Percentiles rank a stretch among this genome's conserved stretches.
These are phyloP conservation scores for Phortica variegata DNA, from an alignment of 1,140 invertebrate genomes.

Conservation along the genomic window DNA sequence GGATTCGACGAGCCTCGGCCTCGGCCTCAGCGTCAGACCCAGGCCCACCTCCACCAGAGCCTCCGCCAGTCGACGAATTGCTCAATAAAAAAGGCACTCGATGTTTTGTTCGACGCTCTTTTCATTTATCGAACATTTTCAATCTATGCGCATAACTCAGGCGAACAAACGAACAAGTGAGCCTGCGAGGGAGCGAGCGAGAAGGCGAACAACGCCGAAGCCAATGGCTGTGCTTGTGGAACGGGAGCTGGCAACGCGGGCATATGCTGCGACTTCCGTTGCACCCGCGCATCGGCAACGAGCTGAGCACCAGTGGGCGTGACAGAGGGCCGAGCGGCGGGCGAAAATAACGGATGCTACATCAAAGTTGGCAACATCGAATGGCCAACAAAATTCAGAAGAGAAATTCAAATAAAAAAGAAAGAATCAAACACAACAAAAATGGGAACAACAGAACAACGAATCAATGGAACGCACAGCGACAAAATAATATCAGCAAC, in stretches of 20 bases:
- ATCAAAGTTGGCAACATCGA: constrained; percentile 45
- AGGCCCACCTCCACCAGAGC: neutral
- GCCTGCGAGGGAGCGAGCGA: too few relatives aligned
- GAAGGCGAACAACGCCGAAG: too few relatives aligned
- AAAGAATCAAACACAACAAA: neutral
- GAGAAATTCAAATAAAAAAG: constrained; percentile 9
- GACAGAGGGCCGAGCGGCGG: neutral
- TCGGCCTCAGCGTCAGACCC: constrained; percentile 1
- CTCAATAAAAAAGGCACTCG: constrained; percentile 10
- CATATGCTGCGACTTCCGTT: constrained; percentile 52
- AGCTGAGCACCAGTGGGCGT: constrained; percentile 21
- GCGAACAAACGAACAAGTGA: too few relatives aligned
- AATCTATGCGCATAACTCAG: constrained; percentile 54
- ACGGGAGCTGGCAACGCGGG: constrained; percentile 7
- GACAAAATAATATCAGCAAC: constrained; percentile 48
- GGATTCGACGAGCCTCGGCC: constrained; percentile 41
- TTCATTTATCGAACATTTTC: constrained; percentile 51
- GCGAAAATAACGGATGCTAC: constrained; percentile 13
- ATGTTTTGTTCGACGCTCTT: constrained; percentile 47
- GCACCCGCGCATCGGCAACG: constrained; percentile 18
- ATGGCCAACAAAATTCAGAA: neutral
- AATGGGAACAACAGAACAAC: constrained; percentile 37
- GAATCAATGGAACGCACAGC: constrained; percentile 42
- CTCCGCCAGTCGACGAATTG: constrained; percentile 27
- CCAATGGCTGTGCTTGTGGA: constrained; percentile 12